phyloP scores from a whole-genome alignment of 2,888 invertebrate species.

The Mesochorus sp. region DNA sequence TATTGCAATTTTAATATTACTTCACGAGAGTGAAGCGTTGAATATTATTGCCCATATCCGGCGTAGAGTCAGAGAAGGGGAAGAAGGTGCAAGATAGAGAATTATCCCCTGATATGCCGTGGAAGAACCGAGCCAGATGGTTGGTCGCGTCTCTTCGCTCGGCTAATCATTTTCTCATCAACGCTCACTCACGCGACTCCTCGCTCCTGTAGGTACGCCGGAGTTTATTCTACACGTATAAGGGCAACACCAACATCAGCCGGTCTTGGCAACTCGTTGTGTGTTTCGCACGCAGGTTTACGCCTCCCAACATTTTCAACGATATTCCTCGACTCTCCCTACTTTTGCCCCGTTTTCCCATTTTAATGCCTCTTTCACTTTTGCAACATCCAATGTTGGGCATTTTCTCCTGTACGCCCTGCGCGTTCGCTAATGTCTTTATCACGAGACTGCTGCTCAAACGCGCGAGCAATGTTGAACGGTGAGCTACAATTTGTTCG shows the following conservation, averaged over 20 bases:
- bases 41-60: conserved; percentile 54
- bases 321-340: conserved; percentile 38
- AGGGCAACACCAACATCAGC: conserved; percentile 46
- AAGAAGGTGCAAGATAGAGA: conserved; percentile 22
- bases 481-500: conserved; percentile 63
- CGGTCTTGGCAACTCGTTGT: conserved; percentile 65
- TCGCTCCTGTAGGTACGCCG: conserved; percentile 48
- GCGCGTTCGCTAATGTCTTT: conserved; percentile 74
- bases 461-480: conserved; percentile 46
- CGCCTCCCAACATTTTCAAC: conserved; percentile 58
- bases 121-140: conserved; percentile 63
- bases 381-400: conserved; percentile 44
- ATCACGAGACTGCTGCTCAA: conserved; percentile 69
- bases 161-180: conserved; percentile 78
- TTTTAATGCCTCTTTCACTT: conserved; percentile 55
- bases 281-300: conserved; percentile 74
- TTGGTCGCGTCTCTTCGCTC: conserved; percentile 60
- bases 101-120: conserved; percentile 58
- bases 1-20: conserved; percentile 37
- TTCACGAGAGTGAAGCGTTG: conserved; percentile 51
- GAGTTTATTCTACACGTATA: conserved; percentile 20
- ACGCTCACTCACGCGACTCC: conserved; percentile 54
- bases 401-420: conserved; percentile 35
- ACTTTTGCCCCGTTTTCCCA: conserved; percentile 30
- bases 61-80: conserved; percentile 2